Percentiles rank a stretch among this genome's conserved stretches.
These are phyloP conservation scores for Ptilorrhoa leucosticta DNA, from an alignment of 2,113 vertebrate genomes.

Conservation along the genomic window DNA sequence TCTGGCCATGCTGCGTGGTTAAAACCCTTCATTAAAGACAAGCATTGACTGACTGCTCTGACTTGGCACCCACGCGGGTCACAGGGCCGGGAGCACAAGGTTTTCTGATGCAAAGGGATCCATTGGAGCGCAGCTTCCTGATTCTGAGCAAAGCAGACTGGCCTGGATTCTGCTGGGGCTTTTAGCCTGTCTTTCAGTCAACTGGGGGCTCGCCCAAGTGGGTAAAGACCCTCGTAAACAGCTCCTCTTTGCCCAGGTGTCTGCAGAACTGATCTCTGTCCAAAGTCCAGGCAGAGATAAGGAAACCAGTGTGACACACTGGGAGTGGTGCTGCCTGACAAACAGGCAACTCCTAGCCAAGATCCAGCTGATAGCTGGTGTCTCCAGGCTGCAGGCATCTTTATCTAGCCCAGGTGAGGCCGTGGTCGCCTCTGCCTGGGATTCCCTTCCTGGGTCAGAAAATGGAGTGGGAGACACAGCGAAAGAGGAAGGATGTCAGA, in stretches of 20 bases:
- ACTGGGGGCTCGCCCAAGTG: rapidly evolving
- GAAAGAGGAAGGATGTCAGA: background rate
- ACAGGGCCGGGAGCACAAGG: background rate
- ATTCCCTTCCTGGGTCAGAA: background rate
- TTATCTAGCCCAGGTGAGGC: background rate
- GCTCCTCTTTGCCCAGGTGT: background rate
- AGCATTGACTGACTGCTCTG: background rate
- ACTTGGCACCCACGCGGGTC: background rate
- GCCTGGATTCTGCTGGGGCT: background rate
- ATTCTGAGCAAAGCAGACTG: background rate
- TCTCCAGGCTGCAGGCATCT: background rate
- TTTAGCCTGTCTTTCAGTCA: background rate
- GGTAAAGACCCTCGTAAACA: background rate
- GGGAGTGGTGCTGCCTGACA: constrained; percentile 6
- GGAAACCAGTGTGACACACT: background rate
- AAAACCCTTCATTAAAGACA: background rate
- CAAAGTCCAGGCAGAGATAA: constrained; percentile 20
- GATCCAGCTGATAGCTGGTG: background rate
- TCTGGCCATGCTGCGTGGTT: background rate
- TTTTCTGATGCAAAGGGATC: background rate
- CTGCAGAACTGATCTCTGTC: background rate
- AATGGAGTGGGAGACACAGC: background rate
- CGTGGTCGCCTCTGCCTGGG: background rate
- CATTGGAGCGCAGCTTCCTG: background rate
- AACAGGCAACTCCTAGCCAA: background rate